Conservation (phyloP, 2,113 vertebrate genomes). For the Aegithalos caudatus region DNA sequence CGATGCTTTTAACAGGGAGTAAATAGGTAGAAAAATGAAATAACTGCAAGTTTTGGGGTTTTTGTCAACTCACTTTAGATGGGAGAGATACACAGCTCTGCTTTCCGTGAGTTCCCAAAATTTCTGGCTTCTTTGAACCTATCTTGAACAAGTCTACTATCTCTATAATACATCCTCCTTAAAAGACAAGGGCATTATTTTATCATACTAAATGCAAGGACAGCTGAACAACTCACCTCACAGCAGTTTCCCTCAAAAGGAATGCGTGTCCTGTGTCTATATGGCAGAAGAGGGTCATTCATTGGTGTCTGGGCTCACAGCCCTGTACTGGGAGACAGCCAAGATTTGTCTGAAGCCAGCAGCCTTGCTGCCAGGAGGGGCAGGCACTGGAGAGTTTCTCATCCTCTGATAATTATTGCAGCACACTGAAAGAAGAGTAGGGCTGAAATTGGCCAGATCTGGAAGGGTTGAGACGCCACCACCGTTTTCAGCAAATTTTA, state of each 20-base stretch:
- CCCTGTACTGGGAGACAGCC: not conserved
- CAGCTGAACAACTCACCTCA: not conserved
- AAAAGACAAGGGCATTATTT: not conserved
- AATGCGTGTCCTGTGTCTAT: accelerated
- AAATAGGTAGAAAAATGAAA: not conserved
- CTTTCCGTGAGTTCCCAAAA: not conserved
- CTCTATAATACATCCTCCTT: not conserved
- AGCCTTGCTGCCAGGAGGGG: not conserved
- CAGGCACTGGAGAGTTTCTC: not conserved
- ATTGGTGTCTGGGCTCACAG: not conserved
- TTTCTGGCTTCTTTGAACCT: not conserved
- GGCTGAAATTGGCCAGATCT: not conserved
- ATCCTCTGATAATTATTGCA: not conserved
- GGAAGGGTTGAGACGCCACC: not conserved
- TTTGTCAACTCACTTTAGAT: not conserved
- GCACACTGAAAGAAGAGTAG: not conserved
- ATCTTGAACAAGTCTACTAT: not conserved
- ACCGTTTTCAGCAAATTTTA: not conserved
- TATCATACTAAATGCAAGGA: not conserved
- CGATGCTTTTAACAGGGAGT: not conserved
- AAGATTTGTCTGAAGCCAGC: not conserved
- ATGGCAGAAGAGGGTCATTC: not conserved
- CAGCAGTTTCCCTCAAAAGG: not conserved
- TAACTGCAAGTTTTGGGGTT: not conserved
- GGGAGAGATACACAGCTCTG: not conserved